These are phyloP conservation scores for Heloderma charlesbogerti DNA, from an alignment of 2,113 vertebrate genomes.

Conservation along the genomic window DNA sequence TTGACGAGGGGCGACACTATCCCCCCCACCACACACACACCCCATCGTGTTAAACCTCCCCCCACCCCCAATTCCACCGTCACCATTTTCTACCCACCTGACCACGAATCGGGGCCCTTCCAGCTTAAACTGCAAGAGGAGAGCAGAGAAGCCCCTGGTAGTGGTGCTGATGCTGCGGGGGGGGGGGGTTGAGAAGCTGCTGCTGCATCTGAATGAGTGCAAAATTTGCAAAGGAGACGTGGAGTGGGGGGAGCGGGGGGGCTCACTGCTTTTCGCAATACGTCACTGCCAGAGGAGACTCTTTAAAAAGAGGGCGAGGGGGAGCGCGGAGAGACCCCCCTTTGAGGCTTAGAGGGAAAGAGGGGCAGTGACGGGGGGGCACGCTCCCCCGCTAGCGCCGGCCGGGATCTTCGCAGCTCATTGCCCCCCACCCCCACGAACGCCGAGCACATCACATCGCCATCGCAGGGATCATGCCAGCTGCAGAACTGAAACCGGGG, in stretches of 20 bases:
- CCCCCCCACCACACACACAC: no score
- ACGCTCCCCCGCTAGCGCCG: background rate
- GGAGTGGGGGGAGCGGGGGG: background rate
- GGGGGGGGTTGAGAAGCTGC: background rate
- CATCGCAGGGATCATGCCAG: no score
- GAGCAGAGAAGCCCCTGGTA: background rate
- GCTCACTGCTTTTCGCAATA: background rate
- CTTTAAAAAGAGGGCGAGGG: background rate
- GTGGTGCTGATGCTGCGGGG: no score
- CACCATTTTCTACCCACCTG: background rate
- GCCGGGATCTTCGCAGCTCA: accelerated
- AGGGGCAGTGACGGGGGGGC: background rate
- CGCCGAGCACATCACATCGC: accelerated
- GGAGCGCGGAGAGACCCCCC: background rate
- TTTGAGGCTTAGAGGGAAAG: background rate
- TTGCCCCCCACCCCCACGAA: background rate
- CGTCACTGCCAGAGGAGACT: background rate
- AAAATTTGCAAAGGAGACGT: no score
- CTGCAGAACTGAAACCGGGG: no score
- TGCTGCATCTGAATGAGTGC: background rate
- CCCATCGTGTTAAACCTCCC: no score
- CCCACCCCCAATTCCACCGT: background rate
- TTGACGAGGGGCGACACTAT: no score
- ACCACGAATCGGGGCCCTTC: background rate
- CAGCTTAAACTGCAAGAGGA: background rate